Evolutionary conservation across 2,113 vertebrate genomes (phyloP).

Genomic region (Pomatostomus ruficeps): DNA sequence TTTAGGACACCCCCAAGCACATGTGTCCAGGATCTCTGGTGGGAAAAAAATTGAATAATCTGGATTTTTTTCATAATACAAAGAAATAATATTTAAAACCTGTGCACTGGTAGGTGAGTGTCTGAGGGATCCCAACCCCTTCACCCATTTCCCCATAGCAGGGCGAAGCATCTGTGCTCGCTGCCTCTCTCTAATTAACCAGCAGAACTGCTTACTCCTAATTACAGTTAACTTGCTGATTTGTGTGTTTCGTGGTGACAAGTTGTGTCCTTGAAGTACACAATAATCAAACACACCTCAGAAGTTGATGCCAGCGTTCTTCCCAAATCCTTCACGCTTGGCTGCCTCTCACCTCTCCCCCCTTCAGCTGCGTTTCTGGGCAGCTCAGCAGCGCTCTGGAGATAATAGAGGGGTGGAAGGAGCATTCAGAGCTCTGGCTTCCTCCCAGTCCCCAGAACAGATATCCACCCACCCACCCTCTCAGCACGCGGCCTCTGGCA

Average conservation of each 20-base stretch:
- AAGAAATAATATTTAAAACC: not conserved
- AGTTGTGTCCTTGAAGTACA: not conserved
- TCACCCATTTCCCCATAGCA: not conserved
- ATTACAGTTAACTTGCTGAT: conserved; percentile 10
- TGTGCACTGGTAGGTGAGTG: not conserved
- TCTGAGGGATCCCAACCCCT: not conserved
- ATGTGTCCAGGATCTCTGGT: not conserved
- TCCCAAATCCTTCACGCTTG: not conserved
- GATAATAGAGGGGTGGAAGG: not conserved
- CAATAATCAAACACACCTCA: not conserved
- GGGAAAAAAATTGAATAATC: not conserved
- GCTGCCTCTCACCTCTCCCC: not conserved
- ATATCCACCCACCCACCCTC: fast-evolving
- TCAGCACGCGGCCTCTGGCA: no score
- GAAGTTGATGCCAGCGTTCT: not conserved
- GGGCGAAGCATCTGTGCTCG: not conserved
- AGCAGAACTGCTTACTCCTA: not conserved
- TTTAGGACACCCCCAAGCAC: not conserved
- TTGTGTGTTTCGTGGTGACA: not conserved
- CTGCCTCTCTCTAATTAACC: conserved; percentile 1
- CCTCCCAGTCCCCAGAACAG: not conserved
- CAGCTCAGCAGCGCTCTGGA: not conserved
- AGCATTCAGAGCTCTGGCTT: not conserved
- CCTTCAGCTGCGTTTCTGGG: not conserved
- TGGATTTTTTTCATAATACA: not conserved